Percentiles rank a stretch among this genome's conserved stretches.
Conservation (phyloP, 2,113 vertebrate genomes). For the Martes martes region DNA sequence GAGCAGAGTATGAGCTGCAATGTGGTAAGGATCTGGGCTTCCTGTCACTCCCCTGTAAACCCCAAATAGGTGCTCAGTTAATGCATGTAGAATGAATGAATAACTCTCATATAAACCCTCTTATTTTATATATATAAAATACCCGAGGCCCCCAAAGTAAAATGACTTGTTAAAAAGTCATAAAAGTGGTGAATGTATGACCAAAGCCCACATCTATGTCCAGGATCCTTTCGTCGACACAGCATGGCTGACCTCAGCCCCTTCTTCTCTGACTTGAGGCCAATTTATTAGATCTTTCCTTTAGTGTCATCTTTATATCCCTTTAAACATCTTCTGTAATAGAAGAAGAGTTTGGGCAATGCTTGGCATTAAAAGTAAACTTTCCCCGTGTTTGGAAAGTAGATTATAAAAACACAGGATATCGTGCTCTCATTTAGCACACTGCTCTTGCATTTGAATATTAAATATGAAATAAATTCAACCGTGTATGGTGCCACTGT, state of each 20-base stretch:
- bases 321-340: background rate
- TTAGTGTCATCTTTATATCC: background rate
- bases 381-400: background rate
- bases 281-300: background rate
- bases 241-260: background rate
- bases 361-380: conserved; percentile 1
- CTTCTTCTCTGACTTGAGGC: background rate
- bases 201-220: background rate
- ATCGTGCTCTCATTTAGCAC: background rate
- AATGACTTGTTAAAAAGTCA: background rate
- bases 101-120: background rate
- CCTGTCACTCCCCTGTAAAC: rapidly evolving
- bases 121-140: background rate
- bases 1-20: rapidly evolving
- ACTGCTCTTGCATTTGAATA: background rate
- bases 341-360: background rate
- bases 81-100: background rate
- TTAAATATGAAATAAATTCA: conserved; percentile 7
- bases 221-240: rapidly evolving
- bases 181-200: background rate
- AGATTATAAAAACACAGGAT: background rate
- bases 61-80: background rate
- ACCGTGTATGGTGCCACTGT: background rate
- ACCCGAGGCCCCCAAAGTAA: background rate
- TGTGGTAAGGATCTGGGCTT: rapidly evolving